Conservation (phyloP, 2,797 vertebrate genomes). For the Trachops cirrhosus region DNA sequence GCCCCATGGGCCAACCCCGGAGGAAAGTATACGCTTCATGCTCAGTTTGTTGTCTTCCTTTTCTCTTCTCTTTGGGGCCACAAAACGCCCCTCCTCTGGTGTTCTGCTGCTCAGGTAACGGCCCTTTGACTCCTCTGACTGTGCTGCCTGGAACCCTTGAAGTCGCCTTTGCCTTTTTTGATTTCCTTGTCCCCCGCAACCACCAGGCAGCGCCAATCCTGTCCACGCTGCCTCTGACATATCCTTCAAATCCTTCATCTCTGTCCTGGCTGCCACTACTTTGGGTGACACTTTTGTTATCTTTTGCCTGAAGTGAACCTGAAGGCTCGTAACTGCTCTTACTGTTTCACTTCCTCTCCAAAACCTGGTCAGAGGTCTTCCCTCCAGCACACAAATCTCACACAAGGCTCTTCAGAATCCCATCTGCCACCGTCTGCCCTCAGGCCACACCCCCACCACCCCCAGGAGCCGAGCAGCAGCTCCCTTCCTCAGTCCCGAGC, state of each 20-base stretch:
- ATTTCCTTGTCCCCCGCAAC: not conserved
- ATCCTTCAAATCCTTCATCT: not conserved
- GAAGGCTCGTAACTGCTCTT: not conserved
- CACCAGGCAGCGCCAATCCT: not conserved
- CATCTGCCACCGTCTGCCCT: not conserved
- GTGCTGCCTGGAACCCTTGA: not conserved
- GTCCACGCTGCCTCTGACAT: not conserved
- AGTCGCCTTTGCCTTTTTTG: not conserved
- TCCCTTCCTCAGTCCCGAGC: not conserved
- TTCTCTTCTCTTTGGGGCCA: not conserved
- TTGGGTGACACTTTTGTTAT: not conserved
- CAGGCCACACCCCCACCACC: accelerated
- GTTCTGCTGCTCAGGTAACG: not conserved
- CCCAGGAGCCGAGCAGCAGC: not conserved
- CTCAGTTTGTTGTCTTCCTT: not conserved
- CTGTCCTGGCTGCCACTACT: not conserved
- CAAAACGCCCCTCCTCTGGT: not conserved
- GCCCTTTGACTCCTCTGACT: not conserved
- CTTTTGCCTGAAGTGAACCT: not conserved
- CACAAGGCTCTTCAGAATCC: not conserved
- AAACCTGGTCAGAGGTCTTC: not conserved
- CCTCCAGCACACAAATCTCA: not conserved
- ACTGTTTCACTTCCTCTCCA: not conserved
- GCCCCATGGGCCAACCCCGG: not conserved
- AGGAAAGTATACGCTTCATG: not conserved